Evolutionary conservation across 1,140 invertebrate species (phyloP).

Genomic region (Varroa destructor): DNA sequence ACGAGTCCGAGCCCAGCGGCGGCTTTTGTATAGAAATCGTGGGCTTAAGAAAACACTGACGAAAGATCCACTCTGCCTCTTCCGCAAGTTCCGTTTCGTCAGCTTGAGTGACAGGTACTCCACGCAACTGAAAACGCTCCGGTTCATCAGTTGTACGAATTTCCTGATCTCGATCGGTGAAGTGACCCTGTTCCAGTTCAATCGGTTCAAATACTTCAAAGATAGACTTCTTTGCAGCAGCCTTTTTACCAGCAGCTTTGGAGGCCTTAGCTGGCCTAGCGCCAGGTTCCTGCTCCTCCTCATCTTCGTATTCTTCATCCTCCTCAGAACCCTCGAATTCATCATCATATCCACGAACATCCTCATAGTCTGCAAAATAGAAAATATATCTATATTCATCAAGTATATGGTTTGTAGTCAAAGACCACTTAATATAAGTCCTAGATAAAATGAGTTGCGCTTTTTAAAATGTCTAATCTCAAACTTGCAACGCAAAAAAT

Average conservation of each 20-base stretch:
- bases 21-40: constrained; percentile 61
- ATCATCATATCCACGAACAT: constrained; percentile 76
- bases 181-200: constrained; percentile 87
- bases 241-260: constrained; percentile 50
- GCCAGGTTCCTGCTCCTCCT: constrained; percentile 54
- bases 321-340: constrained; percentile 71
- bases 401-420: not conserved
- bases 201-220: constrained; percentile 80
- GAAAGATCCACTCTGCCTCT: constrained; percentile 95
- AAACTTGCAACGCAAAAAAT: too few relatives aligned
- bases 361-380: constrained; percentile 60
- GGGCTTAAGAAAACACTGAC: constrained; percentile 72
- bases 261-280: constrained; percentile 38
- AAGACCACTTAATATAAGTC: not conserved
- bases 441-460: too few relatives aligned
- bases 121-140: constrained; percentile 63
- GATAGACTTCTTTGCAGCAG: constrained; percentile 71
- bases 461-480: too few relatives aligned
- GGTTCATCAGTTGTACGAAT: constrained; percentile 34
- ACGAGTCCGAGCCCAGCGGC: not conserved
- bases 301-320: constrained; percentile 57
- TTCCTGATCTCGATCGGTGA: constrained; percentile 56
- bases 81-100: constrained; percentile 69
- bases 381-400: not conserved
- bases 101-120: constrained; percentile 62